Conservation (phyloP, 2,113 vertebrate genomes). For the Pterocles burchelli region DNA sequence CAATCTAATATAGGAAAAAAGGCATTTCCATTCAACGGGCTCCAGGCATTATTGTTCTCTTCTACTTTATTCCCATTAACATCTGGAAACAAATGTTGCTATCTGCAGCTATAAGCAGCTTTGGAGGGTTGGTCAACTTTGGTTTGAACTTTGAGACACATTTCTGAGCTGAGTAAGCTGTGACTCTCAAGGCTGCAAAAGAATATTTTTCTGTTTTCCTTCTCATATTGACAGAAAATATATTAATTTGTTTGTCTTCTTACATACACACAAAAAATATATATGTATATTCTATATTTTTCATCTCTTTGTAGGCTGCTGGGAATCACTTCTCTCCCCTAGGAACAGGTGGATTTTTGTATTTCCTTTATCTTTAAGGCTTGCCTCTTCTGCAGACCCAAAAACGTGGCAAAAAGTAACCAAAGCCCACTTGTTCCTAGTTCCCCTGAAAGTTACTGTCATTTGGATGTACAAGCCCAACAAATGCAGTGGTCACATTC, state of each 20-base stretch:
- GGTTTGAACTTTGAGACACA: constrained; percentile 7
- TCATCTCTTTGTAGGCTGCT: not conserved
- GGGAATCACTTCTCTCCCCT: not conserved
- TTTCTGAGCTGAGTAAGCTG: constrained; percentile 9
- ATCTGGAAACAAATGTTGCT: not conserved
- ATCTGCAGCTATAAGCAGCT: not conserved
- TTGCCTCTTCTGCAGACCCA: not conserved
- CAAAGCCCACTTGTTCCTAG: not conserved
- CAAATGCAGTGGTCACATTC: not conserved
- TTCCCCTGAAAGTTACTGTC: not conserved
- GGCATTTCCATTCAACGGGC: not conserved
- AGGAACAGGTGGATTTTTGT: not conserved
- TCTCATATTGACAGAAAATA: not conserved
- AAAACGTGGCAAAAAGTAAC: not conserved
- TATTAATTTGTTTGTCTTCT: not conserved
- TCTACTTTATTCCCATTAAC: not conserved
- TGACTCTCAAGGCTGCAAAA: not conserved
- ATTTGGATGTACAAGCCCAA: not conserved
- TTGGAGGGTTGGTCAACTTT: not conserved
- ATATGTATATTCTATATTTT: not conserved
- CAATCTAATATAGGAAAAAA: not conserved
- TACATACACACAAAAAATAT: not conserved
- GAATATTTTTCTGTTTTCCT: constrained; percentile 17
- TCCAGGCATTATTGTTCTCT: not conserved
- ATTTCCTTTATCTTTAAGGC: not conserved